Conservation (phyloP, 2,888 invertebrate genomes). For the Epinotia demarniana region DNA sequence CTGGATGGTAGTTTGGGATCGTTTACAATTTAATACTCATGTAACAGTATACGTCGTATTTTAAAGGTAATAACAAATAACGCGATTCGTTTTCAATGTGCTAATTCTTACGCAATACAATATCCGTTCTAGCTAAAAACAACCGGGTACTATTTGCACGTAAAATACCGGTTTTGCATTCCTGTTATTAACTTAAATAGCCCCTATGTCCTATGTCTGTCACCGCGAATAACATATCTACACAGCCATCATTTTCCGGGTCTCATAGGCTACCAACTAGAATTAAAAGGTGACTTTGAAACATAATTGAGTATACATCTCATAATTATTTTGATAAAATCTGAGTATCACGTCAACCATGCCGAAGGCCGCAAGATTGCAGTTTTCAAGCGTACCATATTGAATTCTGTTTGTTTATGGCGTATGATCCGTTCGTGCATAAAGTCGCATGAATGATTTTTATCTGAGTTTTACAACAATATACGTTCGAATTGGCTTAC, state of each 20-base stretch:
- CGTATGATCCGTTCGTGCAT: not conserved
- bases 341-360: conserved; percentile 31
- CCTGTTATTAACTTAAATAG: too few species aligned
- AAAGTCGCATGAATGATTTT: conserved; percentile 14
- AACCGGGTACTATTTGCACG: too few species aligned
- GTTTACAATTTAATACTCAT: too few species aligned
- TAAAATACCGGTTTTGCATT: not conserved
- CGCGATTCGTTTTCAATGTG: too few species aligned
- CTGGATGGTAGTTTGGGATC: too few species aligned
- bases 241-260: not conserved
- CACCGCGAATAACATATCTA: not conserved
- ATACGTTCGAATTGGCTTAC: not conserved
- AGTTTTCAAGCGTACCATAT: not conserved
- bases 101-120: too few species aligned
- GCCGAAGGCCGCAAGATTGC: conserved; percentile 32
- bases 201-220: not conserved
- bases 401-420: conserved; percentile 11
- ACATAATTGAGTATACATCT: not conserved
- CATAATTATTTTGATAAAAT: conserved; percentile 27
- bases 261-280: not conserved
- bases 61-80: too few species aligned
- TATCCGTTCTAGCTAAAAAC: too few species aligned
- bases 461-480: conserved; percentile 18
- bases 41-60: too few species aligned
- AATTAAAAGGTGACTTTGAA: conserved; percentile 2